These are phyloP conservation scores for Brachyptera putata DNA, from an alignment of 2,888 invertebrate genomes.

Conservation along the genomic window DNA sequence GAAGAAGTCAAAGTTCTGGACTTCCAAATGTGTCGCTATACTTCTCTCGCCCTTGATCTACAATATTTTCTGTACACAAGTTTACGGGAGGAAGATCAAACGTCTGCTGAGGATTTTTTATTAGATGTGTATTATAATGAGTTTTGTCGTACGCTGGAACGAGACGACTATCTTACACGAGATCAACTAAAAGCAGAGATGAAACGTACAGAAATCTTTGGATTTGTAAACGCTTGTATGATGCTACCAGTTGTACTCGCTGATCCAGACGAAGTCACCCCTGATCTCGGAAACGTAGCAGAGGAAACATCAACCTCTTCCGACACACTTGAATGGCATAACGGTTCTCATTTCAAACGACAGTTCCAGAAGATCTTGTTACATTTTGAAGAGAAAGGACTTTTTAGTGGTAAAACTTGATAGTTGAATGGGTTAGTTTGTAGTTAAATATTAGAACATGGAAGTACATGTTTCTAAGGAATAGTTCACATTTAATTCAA, in stretches of 20 bases:
- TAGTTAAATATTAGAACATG: too few relatives aligned
- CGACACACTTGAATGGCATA: slow-evolving; percentile 9
- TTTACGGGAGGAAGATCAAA: slow-evolving; percentile 5
- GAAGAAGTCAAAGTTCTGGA: slow-evolving; percentile 34
- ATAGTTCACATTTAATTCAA: too few relatives aligned
- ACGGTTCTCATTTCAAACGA: slow-evolving; percentile 11
- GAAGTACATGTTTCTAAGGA: too few relatives aligned
- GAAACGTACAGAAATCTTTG: slow-evolving; percentile 19
- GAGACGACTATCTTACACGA: not conserved
- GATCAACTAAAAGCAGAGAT: slow-evolving; percentile 9
- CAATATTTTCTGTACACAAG: slow-evolving; percentile 40
- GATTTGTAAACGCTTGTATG: slow-evolving; percentile 21
- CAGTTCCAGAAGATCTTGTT: slow-evolving; percentile 19
- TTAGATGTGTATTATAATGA: slow-evolving; percentile 14
- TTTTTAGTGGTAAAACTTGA: too few relatives aligned
- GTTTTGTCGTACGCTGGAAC: not conserved
- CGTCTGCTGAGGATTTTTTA: not conserved
- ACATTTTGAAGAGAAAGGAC: slow-evolving; percentile 11
- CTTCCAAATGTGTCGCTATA: slow-evolving; percentile 35
- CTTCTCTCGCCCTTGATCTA: slow-evolving; percentile 39
- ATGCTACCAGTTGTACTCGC: slow-evolving; percentile 24
- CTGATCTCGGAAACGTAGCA: slow-evolving; percentile 22
- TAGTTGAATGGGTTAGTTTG: too few relatives aligned
- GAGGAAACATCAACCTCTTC: not conserved
- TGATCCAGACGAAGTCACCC: slow-evolving; percentile 11